Evolutionary conservation across 1,140 invertebrate genomes (phyloP), one percentile per base, ranked within the genome.

Genomic region (Aphaenogaster ashmeadi): DNA sequence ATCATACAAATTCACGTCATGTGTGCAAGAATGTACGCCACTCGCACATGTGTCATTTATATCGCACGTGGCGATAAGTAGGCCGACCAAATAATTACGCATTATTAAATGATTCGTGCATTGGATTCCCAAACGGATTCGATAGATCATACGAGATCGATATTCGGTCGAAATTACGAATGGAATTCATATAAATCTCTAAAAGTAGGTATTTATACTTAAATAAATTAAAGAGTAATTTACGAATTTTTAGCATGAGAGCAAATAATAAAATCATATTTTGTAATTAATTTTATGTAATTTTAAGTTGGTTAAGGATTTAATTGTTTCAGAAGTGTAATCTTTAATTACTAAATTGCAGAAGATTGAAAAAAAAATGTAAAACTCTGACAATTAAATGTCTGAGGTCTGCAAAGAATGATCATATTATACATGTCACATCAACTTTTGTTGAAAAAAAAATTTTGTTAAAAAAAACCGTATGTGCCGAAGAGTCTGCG

Each of bases 61-160:
- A 67, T 44, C 4, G 18, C 52, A 33, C 33, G 69, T 67, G 9
- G 18, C 47, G 5, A 11, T 75, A 89, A 89, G 50, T 89, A 87
- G 84, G 62, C 54, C 47, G 74, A 3, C n/a, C 71, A 89, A 88
- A 89, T 79, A 90, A 89, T 87, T 89, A 87, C 41, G 75, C 75
- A 27, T 38, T 77, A 47, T 77, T 89, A 80, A 89, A 72, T 38
- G 41, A 81, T 89, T 62, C 47, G 54, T 81, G 69, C 47, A 50
- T 41, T 50, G 27, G 27, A 89, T 89, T 89, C 41, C 38, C 41
- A 72, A 44, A 58, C 5, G 11, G 13, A 86, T 33, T 8, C 13
- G 18, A 64, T 71, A 56, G 44, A n/a, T 86, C 9, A 13, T 50
- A n/a, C 18, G n/a, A 47, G 21, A 72, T 56, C 33, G 27, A 69